These are phyloP conservation scores for Bombus ignitus DNA, from an alignment of 1,140 invertebrate species.

Conservation along the genomic window DNA sequence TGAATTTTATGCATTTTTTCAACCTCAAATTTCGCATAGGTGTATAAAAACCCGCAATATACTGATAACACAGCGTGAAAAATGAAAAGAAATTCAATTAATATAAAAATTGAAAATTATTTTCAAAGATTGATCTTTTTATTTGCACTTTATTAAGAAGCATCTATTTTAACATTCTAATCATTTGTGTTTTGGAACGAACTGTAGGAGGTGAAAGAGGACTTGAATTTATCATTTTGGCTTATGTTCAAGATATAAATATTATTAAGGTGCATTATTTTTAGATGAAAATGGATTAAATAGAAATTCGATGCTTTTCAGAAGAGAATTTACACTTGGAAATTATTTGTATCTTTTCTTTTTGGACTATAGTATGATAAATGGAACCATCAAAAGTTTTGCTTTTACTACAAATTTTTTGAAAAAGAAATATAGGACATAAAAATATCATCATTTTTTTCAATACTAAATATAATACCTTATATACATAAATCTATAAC, in stretches of 20 bases:
- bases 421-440: too few relatives aligned
- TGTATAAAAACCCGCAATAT: too few relatives aligned
- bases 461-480: not conserved
- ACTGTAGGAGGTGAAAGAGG: not conserved
- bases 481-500: not conserved
- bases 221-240: not conserved
- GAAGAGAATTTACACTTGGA: not conserved
- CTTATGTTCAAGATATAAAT: not conserved
- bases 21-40: too few relatives aligned
- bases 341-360: not conserved
- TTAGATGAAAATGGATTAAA: not conserved
- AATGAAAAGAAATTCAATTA: too few relatives aligned
- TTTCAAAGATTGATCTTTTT: not conserved
- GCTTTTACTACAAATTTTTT: not conserved
- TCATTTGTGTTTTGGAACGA: not conserved
- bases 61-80: too few relatives aligned
- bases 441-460: not conserved
- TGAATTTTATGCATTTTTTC: too few relatives aligned
- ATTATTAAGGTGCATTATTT: not conserved
- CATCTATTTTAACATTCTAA: not conserved
- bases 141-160: not conserved
- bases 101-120: not conserved
- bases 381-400: not conserved
- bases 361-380: not conserved
- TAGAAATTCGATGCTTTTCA: not conserved